Percentiles rank a stretch among this genome's conserved stretches.
Conservation (phyloP, 2,888 invertebrate species). For the Ametastegia equiseti region DNA sequence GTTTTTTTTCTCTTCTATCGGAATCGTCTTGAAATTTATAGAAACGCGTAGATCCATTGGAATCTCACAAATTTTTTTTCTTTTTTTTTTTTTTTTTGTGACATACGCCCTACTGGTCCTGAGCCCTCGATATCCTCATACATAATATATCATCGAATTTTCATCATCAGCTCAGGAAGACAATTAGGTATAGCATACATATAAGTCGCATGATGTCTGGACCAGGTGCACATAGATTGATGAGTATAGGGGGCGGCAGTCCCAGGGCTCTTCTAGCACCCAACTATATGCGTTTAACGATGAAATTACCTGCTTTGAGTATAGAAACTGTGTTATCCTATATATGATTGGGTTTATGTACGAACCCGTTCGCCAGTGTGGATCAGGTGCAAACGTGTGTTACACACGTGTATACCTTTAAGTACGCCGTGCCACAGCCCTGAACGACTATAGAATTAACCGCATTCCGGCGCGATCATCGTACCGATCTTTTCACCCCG, state of each 20-base stretch:
- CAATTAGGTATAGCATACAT: background rate
- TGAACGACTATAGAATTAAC: slow-evolving; percentile 43
- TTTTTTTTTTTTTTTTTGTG: too few species aligned
- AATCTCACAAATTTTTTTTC: too few species aligned
- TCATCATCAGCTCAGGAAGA: too few species aligned
- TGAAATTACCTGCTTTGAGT: background rate
- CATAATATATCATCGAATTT: too few species aligned
- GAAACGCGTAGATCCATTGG: too few species aligned
- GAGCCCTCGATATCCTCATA: too few species aligned
- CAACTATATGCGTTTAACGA: slow-evolving; percentile 2
- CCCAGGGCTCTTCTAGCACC: background rate
- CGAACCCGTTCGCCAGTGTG: background rate
- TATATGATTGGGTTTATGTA: background rate
- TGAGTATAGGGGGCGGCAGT: background rate
- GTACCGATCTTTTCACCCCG: slow-evolving; percentile 39
- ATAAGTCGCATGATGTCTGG: background rate
- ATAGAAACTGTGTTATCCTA: background rate
- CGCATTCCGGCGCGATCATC: slow-evolving; percentile 43
- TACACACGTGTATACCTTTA: slow-evolving; percentile 2
- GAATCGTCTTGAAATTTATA: too few species aligned
- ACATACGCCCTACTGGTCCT: too few species aligned
- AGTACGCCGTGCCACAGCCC: background rate
- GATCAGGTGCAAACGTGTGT: background rate
- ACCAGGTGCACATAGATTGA: background rate
- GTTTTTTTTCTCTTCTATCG: too few species aligned